Evolutionary conservation across 2,113 vertebrate species (phyloP).

Genomic region (Pteropus alecto): DNA sequence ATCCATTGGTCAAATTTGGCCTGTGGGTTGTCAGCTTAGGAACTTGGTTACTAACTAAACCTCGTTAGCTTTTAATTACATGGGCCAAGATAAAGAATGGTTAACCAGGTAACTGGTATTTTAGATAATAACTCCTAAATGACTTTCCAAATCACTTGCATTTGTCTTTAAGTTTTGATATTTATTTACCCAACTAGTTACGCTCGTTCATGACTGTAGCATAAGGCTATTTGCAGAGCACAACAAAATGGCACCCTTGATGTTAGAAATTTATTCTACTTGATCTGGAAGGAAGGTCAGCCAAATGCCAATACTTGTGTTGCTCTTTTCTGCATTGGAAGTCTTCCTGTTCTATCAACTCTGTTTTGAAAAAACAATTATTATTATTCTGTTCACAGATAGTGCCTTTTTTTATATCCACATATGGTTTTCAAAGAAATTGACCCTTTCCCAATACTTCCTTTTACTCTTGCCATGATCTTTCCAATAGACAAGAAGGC

Average conservation of each 20-base stretch:
- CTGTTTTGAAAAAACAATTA: not conserved
- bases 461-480: not conserved
- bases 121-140: not conserved
- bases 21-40: not conserved
- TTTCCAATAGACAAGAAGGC: not conserved
- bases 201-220: not conserved
- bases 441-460: not conserved
- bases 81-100: not conserved
- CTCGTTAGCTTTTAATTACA: not conserved
- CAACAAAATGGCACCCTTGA: not conserved
- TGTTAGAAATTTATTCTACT: not conserved
- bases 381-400: not conserved
- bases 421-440: not conserved
- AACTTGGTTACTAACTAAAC: not conserved
- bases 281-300: not conserved
- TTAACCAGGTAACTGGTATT: not conserved
- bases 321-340: not conserved
- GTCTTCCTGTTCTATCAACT: not conserved
- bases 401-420: not conserved
- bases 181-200: not conserved
- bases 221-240: not conserved
- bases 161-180: not conserved
- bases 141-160: not conserved
- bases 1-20: not conserved
- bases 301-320: not conserved